These are phyloP conservation scores for Crypturellus undulatus DNA, from an alignment of 2,113 vertebrate species.

Conservation along the genomic window DNA sequence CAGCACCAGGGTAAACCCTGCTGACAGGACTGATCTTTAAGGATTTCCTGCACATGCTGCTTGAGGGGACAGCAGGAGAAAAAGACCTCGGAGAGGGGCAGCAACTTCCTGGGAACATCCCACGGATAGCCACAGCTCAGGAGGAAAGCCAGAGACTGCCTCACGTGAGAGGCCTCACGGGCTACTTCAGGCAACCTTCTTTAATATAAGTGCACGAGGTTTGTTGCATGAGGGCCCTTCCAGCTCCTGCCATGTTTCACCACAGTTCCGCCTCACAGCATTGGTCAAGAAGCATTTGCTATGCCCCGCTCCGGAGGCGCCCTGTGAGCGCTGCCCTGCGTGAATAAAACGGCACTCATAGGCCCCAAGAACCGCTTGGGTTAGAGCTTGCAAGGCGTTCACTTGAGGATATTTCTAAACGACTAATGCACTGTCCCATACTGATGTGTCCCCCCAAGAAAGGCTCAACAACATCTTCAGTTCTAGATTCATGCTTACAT, in stretches of 20 bases:
- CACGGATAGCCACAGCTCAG: no score
- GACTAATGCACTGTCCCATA: slow-evolving; percentile 27
- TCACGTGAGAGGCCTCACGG: accelerated
- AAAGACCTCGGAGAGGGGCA: not conserved
- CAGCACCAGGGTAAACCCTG: not conserved
- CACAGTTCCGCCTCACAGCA: not conserved
- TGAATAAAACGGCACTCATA: not conserved
- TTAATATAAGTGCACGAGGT: not conserved
- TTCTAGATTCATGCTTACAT: not conserved
- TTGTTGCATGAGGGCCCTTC: not conserved
- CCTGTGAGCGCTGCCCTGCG: not conserved
- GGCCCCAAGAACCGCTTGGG: accelerated
- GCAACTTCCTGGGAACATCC: not conserved
- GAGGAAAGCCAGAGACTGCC: not conserved
- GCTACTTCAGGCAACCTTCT: not conserved
- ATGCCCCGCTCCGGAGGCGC: accelerated
- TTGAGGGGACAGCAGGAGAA: accelerated
- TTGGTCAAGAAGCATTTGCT: accelerated
- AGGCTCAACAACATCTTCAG: not conserved
- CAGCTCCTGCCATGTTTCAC: slow-evolving; percentile 29
- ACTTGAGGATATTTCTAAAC: not conserved
- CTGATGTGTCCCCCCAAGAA: not conserved
- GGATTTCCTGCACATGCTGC: accelerated
- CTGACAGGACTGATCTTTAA: not conserved
- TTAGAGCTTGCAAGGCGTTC: no score